Percentiles rank a stretch among this genome's conserved stretches.
Evolutionary conservation across 2,888 invertebrate genomes (phyloP).

Genomic region (Cheilosia vulpina): DNA sequence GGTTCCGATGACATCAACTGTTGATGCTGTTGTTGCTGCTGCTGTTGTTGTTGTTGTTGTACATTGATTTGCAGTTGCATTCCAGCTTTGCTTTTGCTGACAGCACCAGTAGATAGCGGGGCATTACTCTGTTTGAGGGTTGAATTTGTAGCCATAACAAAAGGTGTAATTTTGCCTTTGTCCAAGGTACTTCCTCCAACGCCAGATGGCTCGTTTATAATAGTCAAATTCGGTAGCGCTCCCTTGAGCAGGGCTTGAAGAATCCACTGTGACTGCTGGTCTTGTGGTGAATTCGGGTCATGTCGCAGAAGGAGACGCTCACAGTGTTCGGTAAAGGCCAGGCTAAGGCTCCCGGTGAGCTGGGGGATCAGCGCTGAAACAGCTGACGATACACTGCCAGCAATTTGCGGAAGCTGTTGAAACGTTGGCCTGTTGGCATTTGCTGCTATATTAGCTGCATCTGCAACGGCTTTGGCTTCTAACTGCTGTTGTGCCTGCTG

Average conservation of each 20-base stretch:
- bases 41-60: constrained; percentile 66
- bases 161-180: constrained; percentile 57
- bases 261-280: constrained; percentile 83
- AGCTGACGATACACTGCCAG: constrained; percentile 81
- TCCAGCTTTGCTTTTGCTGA: constrained; percentile 51
- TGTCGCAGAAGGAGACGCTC: constrained; percentile 87
- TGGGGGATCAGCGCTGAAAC: constrained; percentile 84
- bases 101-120: constrained; percentile 38
- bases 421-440: constrained; percentile 25
- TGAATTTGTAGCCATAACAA: constrained; percentile 46
- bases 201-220: constrained; percentile 82
- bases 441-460: constrained; percentile 7
- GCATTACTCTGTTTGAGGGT: constrained; percentile 25
- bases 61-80: constrained; percentile 60
- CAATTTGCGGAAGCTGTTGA: constrained; percentile 74
- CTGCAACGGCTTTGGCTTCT: constrained; percentile 33
- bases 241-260: constrained; percentile 83
- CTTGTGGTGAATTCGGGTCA: constrained; percentile 86
- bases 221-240: constrained; percentile 83
- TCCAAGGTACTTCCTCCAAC: constrained; percentile 30
- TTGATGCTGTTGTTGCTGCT: constrained; percentile 23
- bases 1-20: constrained; percentile 34
- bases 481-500: constrained; percentile 50
- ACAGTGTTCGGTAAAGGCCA: constrained; percentile 88
- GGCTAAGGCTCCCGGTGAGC: constrained; percentile 86